Base-by-base conservation (phyloP, 2,888 invertebrate genomes). In the Lasioglossum lativentre region DNA sequence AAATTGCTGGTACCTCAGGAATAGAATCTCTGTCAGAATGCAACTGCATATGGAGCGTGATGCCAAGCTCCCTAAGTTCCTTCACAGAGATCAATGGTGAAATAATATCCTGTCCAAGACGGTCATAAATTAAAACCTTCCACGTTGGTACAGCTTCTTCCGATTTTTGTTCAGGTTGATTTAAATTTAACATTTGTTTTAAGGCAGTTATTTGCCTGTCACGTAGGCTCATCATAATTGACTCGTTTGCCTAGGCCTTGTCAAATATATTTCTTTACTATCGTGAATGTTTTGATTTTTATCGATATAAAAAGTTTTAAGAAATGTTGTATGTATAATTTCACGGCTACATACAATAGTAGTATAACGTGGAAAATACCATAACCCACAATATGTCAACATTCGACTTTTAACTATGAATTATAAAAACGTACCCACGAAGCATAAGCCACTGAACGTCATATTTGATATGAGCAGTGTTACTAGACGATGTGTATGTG, bases 1-100 rank as follows among this genome's bases (percentile, higher is more conserved):
- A 99, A 63, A 99, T 97, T 0, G 99, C 99, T 74, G 99, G 99
- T 3, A 99, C 99, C 96, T 99, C 99, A 10, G 99, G 99, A 93
- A 99, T 99, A n/a, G 97, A 96, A 94, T 98, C 98, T 83, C 98
- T 96, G 94, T 98, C 98, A 12, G 98, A 98, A 95, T 98, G 98
- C 78, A 98, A 95, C 95, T 98, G 97, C 98, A 99, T 97, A 96
- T 99, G 99, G 85, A 99, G 96, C 59, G 99, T 99, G 68, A 99
- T 99, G 87, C 99, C 99, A 93, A 99, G 96, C 95, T 99, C 99
- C 92, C 99, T 95, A 5, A 99, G 96, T 94, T 99, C 99, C 95
- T 99, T 99, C 30, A 99, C 97, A 34, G 99, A 98, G 93, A 99
- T 97, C 78, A 99, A 95, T 0, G 99, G 99, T 23, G 99, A 99